Percentiles rank a stretch among this genome's conserved stretches.
Conservation (phyloP, 2,113 vertebrate genomes). For the Sapajus apella region DNA sequence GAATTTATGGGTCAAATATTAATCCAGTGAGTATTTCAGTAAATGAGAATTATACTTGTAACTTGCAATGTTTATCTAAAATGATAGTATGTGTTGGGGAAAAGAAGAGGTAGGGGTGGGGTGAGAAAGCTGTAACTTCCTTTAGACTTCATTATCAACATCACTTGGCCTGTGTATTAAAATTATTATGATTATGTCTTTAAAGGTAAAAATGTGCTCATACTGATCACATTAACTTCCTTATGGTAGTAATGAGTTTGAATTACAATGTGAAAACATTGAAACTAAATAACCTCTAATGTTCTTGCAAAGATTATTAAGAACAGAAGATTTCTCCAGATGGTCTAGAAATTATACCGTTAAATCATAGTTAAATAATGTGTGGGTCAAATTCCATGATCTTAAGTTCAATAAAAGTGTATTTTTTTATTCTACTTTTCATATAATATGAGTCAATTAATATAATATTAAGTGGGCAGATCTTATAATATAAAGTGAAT, state of each 20-base stretch:
- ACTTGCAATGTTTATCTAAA: slow-evolving; percentile 63
- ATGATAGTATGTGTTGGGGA: neutral
- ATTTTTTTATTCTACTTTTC: slow-evolving; percentile 44
- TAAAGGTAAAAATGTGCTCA: slow-evolving; percentile 57
- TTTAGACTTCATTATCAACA: slow-evolving; percentile 46
- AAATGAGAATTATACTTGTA: slow-evolving; percentile 50
- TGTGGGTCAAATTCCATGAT: slow-evolving; percentile 49
- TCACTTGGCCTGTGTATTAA: slow-evolving; percentile 35
- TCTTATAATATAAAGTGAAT: slow-evolving; percentile 14
- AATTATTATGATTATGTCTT: slow-evolving; percentile 46
- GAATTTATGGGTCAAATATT: slow-evolving; percentile 70
- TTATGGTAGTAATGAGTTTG: slow-evolving; percentile 57
- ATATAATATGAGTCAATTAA: neutral
- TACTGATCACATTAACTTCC: slow-evolving; percentile 51
- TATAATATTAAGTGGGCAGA: slow-evolving; percentile 28
- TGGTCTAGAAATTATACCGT: slow-evolving; percentile 40
- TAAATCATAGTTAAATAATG: slow-evolving; percentile 58
- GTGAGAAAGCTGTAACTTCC: slow-evolving; percentile 35
- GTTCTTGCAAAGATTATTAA: slow-evolving; percentile 36
- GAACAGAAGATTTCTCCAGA: slow-evolving; percentile 63
- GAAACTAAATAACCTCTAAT: slow-evolving; percentile 38
- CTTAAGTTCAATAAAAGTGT: slow-evolving; percentile 54
- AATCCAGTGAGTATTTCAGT: slow-evolving; percentile 70
- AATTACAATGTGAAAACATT: slow-evolving; percentile 54
- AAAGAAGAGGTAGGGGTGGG: neutral